Evolutionary conservation across 2,797 vertebrate species (phyloP), one percentile per base, ranked within the genome.

Genomic region (Myiothlypis chrysogaster): DNA sequence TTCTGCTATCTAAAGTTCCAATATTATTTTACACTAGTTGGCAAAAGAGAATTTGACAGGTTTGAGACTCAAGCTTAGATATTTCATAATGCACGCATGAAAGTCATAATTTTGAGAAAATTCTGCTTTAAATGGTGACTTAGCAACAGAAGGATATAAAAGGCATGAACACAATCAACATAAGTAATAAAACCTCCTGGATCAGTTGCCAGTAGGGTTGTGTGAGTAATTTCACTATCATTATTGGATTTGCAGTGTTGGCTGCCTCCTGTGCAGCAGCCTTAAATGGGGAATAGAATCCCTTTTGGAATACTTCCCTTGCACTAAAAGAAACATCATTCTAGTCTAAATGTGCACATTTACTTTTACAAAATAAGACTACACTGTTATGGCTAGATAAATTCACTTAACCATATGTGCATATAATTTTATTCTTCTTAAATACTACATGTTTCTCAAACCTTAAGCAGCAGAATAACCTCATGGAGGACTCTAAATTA

Each of bases 321-420:
- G 10, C 46, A 86, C 35, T 73, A 82, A 82, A 76, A 72, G 44
- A 93, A 32, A 78, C 70, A 93, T 90, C 23, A 69, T 86, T 94
- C 50, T 76, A 6, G 28, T 87, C 47, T 93, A 91, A 95, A 96
- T 87, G 76, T 69, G 59, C 56, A 52, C 63, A 91, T 90, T 87
- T 75, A 71, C 35, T 71, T 71, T 72, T 53, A 65, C 47, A 87
- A 89, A 93, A 76, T 63, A 91, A 83, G 57, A 78, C 57, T 71
- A 60, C 9, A 22, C n/a, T 55, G 43, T 94, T 90, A 94, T 59
- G 76, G 9, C 39, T 72, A 91, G 49, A 95, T 70, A 94, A 94
- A 94, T 95, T 81, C 59, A 69, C 69, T 94, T 92, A 94, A 94
- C 65, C 85, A 94, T 95, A 96, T 92, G 94, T 70, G 80, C 73